A percentile compares a stretch with the other conserved stretches of the same genome.
These are phyloP conservation scores for Drosophila antonietae DNA, from an alignment of 2,888 invertebrate species.

Conservation along the genomic window DNA sequence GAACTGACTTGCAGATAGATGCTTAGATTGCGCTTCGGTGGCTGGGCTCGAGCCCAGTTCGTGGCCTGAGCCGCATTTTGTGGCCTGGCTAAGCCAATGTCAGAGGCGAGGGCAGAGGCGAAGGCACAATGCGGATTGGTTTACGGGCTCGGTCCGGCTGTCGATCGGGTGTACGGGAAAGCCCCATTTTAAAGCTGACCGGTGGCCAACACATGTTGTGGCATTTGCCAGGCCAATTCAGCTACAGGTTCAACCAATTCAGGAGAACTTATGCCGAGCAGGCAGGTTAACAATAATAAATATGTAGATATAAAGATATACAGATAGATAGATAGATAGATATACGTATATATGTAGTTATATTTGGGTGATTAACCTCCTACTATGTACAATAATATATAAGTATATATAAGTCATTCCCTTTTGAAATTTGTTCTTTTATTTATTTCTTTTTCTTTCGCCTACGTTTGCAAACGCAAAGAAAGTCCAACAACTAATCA, in stretches of 20 bases:
- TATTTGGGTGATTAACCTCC: background rate
- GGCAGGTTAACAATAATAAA: background rate
- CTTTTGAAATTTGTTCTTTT: background rate
- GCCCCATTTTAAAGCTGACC: conserved; percentile 71
- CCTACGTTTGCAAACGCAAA: background rate
- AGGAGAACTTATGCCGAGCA: background rate
- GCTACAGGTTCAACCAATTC: conserved; percentile 53
- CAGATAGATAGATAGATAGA: background rate
- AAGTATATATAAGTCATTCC: too few species aligned
- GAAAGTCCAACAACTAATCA: background rate
- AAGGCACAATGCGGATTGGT: conserved; percentile 42
- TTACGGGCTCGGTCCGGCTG: conserved; percentile 15
- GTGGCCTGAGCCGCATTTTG: conserved; percentile 11
- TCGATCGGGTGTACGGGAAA: conserved; percentile 51
- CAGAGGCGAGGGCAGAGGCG: conserved; percentile 40
- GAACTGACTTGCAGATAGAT: conserved; percentile 50
- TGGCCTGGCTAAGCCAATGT: conserved; percentile 56
- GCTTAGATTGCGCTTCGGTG: conserved; percentile 1
- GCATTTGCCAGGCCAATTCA: conserved; percentile 19
- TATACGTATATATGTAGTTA: background rate
- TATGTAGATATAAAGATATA: background rate
- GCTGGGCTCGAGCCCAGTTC: conserved; percentile 39
- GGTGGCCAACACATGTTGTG: conserved; percentile 59
- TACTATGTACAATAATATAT: too few species aligned
- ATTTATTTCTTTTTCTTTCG: background rate